Evolutionary conservation across 2,888 invertebrate species (phyloP).

Genomic region (Pemphredon lugubris): DNA sequence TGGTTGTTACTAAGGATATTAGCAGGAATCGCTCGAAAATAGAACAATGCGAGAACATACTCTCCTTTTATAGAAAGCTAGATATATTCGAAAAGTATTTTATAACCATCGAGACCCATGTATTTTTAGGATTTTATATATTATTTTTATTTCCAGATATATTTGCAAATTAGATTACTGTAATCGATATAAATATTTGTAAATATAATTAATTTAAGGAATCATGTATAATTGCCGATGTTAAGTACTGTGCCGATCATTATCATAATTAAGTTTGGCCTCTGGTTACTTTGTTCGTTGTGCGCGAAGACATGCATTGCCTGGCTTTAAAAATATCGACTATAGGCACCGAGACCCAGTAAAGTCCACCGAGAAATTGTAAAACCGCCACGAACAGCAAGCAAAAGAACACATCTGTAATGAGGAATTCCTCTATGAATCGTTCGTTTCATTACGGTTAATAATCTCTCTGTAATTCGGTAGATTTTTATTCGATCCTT

Average conservation of each 20-base stretch:
- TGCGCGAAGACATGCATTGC: constrained; percentile 21
- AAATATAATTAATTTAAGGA: constrained; percentile 41
- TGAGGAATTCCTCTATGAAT: constrained; percentile 20
- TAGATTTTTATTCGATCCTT: constrained; percentile 1
- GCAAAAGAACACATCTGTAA: constrained; percentile 59
- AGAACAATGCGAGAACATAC: constrained; percentile 23
- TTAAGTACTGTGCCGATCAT: constrained; percentile 18
- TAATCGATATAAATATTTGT: constrained; percentile 46
- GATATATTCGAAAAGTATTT: constrained; percentile 28
- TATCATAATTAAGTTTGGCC: constrained; percentile 22
- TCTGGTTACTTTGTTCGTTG: constrained; percentile 4
- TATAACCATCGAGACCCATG: constrained; percentile 32
- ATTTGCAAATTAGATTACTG: constrained; percentile 32
- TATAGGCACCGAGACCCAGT: constrained; percentile 64
- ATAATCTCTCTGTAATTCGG: neutral
- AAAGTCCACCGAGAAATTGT: constrained; percentile 66
- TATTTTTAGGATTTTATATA: constrained; percentile 51
- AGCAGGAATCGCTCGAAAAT: constrained; percentile 8
- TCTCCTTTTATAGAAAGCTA: constrained; percentile 25
- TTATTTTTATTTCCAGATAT: constrained; percentile 36
- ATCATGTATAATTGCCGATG: constrained; percentile 15
- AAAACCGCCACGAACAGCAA: constrained; percentile 57
- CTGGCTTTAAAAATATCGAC: constrained; percentile 56
- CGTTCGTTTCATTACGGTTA: neutral
- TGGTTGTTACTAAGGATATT: neutral